phyloP scores from a whole-genome alignment of 1,140 invertebrate species.

The Neodiprion lecontei region DNA sequence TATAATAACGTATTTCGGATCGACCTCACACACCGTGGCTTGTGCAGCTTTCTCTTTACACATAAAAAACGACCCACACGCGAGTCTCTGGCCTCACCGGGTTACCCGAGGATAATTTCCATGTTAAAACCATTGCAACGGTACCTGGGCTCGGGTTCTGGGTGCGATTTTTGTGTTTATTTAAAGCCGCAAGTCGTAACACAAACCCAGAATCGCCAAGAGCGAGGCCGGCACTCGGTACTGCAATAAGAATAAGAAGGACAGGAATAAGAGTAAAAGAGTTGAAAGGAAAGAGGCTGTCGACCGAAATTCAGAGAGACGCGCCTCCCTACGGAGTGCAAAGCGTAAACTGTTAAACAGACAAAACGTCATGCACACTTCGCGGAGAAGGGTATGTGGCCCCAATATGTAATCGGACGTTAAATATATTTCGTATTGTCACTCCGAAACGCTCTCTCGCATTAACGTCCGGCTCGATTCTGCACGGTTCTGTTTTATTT shows the following conservation, averaged over 20 bases:
- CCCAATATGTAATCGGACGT: neutral
- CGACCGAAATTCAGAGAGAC: neutral
- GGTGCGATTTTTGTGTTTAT: slow-evolving; percentile 6
- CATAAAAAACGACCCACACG: neutral
- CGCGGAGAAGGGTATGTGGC: neutral
- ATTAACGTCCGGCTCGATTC: too few relatives aligned
- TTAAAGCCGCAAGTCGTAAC: slow-evolving; percentile 7
- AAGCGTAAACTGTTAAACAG: neutral
- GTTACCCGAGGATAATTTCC: neutral
- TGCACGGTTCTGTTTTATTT: too few relatives aligned
- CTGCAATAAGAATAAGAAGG: slow-evolving; percentile 1
- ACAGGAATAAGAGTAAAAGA: neutral
- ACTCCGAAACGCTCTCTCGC: neutral
- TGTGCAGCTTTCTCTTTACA: neutral
- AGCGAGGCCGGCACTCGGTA: neutral
- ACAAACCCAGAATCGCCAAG: slow-evolving; percentile 8
- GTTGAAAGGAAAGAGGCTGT: neutral
- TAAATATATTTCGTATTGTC: neutral
- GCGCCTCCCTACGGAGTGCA: neutral
- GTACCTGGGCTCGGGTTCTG: neutral
- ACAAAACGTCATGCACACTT: neutral
- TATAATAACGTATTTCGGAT: neutral
- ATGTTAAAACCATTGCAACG: slow-evolving; percentile 3
- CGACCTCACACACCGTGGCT: neutral
- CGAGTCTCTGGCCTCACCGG: neutral